Evolutionary conservation across 1,140 invertebrate genomes (phyloP).

Genomic region (Elysia chlorotica): DNA sequence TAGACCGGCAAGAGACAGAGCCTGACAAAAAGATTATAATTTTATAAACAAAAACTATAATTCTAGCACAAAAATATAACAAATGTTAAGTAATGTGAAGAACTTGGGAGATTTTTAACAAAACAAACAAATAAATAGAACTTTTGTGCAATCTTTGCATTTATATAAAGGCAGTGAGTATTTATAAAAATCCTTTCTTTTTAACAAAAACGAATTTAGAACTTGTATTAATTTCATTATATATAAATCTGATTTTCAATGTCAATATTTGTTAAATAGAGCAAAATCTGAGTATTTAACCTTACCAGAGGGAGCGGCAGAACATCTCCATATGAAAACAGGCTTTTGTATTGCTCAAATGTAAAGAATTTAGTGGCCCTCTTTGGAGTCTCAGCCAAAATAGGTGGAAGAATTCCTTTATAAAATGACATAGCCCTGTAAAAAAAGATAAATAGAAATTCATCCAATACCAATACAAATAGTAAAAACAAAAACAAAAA

Average conservation of each 20-base stretch:
- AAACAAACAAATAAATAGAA: too few species aligned
- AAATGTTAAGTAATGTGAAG: too few species aligned
- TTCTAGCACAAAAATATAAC: too few species aligned
- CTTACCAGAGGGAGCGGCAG: slow-evolving; percentile 44
- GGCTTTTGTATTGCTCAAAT: slow-evolving; percentile 89
- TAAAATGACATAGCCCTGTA: slow-evolving; percentile 72
- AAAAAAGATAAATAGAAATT: slow-evolving; percentile 34
- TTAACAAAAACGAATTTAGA: too few species aligned
- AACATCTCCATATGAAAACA: slow-evolving; percentile 70
- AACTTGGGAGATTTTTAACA: too few species aligned
- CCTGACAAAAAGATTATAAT: neutral
- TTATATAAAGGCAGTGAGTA: too few species aligned
- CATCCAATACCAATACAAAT: neutral
- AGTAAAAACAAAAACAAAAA: neutral
- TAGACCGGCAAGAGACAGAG: slow-evolving; percentile 74
- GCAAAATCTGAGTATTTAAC: too few species aligned
- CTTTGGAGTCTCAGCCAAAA: slow-evolving; percentile 93
- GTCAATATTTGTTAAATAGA: too few species aligned
- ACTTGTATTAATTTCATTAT: too few species aligned
- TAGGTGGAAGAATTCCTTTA: slow-evolving; percentile 91
- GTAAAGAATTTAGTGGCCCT: slow-evolving; percentile 91
- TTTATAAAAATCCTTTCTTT: too few species aligned
- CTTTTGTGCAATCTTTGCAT: too few species aligned
- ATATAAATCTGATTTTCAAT: too few species aligned
- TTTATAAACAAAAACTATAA: slow-evolving; percentile 3